Conservation (phyloP, 37 sponge, comb jelly and placozoan species). For the Bolinopsis microptera region DNA sequence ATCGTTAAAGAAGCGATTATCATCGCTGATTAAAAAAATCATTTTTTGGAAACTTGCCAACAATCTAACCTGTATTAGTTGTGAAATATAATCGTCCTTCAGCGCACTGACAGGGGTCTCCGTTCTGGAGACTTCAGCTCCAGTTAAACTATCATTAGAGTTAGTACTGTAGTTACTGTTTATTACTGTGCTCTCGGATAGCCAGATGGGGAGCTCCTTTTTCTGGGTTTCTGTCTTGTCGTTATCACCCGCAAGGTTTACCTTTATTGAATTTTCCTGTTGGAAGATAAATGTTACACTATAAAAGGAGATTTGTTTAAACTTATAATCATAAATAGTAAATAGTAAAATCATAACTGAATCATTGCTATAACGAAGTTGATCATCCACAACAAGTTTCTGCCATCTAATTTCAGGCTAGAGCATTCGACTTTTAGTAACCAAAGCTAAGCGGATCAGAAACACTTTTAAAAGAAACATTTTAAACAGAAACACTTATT, state of each 20-base stretch:
- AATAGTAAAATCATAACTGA: no score
- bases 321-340: no score
- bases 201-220: conserved; percentile 30
- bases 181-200: conserved; percentile 1
- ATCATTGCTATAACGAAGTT: no score
- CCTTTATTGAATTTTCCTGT: conserved; percentile 29
- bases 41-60: no score
- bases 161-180: neutral
- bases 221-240: neutral
- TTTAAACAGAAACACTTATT: no score
- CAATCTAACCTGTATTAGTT: conserved; percentile 47
- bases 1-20: neutral
- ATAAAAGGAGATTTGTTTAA: no score
- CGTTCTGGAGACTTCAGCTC: neutral
- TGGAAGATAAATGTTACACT: neutral
- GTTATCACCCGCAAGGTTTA: neutral
- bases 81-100: conserved; percentile 33
- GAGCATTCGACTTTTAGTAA: no score
- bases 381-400: no score
- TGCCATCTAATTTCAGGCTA: no score
- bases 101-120: neutral
- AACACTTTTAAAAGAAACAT: no score
- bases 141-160: neutral
- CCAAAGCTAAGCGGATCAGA: no score
- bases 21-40: no score